Conservation (phyloP, 2,797 vertebrate genomes). For the Moxostoma hubbsi region DNA sequence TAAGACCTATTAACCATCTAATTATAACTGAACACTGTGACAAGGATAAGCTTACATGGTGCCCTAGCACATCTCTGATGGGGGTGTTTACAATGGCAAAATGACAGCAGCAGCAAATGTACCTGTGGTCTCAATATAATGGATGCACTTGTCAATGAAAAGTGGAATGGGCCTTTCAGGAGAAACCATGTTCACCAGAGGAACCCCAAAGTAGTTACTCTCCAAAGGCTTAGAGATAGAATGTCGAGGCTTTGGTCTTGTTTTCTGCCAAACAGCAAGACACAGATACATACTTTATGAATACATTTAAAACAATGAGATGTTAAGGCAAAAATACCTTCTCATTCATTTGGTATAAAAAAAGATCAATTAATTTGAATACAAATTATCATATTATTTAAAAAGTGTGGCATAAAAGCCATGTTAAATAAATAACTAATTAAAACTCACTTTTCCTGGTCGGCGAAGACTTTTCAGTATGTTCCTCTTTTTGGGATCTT, state of each 20-base stretch:
- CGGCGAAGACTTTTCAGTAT: slow-evolving; percentile 92
- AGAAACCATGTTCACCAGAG: slow-evolving; percentile 86
- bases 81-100: neutral
- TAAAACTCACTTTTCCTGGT: slow-evolving; percentile 87
- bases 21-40: slow-evolving; percentile 28
- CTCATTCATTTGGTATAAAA: no score
- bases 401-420: neutral
- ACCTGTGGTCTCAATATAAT: slow-evolving; percentile 95
- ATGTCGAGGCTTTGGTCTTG: slow-evolving; percentile 89
- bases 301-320: neutral
- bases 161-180: slow-evolving; percentile 90
- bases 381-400: neutral
- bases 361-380: no score
- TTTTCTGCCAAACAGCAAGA: slow-evolving; percentile 78
- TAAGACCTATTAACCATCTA: slow-evolving; percentile 23
- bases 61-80: slow-evolving; percentile 1
- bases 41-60: slow-evolving; percentile 32
- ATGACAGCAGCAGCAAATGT: slow-evolving; percentile 40
- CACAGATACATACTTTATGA: slow-evolving; percentile 32
- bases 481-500: slow-evolving; percentile 93
- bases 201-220: slow-evolving; percentile 91
- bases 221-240: slow-evolving; percentile 91
- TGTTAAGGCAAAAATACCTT: neutral
- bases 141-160: slow-evolving; percentile 95
- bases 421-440: neutral